A percentile compares a stretch with the other conserved stretches of the same genome.
These are phyloP conservation scores for Leucoraja erinaceus DNA, from an alignment of 2,113 vertebrate genomes.

Conservation along the genomic window DNA sequence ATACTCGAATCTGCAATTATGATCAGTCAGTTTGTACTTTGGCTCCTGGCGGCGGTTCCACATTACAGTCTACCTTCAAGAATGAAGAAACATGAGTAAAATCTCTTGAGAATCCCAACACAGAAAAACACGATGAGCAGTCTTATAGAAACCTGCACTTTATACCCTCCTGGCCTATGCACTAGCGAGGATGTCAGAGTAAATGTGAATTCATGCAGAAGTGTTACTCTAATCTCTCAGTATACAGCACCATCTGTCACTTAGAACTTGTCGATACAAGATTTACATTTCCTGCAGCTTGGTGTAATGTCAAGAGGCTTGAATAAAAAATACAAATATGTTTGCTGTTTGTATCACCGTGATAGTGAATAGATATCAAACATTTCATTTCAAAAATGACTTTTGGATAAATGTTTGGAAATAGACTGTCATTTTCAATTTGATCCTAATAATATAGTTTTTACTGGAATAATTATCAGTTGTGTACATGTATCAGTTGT, in stretches of 20 bases:
- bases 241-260: background rate
- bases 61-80: background rate
- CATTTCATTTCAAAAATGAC: background rate
- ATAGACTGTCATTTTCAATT: background rate
- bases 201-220: conserved; percentile 5
- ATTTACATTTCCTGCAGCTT: background rate
- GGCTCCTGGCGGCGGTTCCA: background rate
- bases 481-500: background rate
- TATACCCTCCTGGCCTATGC: background rate
- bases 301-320: background rate
- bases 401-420: background rate
- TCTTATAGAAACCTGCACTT: background rate
- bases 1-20: background rate
- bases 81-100: background rate
- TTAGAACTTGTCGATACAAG: background rate
- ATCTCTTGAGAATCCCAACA: background rate
- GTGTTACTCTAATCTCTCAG: background rate
- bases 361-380: background rate
- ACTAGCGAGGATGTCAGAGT: background rate
- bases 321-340: conserved; percentile 10
- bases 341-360: background rate
- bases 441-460: background rate
- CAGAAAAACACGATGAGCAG: background rate
- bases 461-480: background rate
- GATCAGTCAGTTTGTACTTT: background rate